A percentile compares a stretch with the other conserved stretches of the same genome.
Evolutionary conservation across 2,888 invertebrate genomes (phyloP).

Genomic region (Xylota segnis): DNA sequence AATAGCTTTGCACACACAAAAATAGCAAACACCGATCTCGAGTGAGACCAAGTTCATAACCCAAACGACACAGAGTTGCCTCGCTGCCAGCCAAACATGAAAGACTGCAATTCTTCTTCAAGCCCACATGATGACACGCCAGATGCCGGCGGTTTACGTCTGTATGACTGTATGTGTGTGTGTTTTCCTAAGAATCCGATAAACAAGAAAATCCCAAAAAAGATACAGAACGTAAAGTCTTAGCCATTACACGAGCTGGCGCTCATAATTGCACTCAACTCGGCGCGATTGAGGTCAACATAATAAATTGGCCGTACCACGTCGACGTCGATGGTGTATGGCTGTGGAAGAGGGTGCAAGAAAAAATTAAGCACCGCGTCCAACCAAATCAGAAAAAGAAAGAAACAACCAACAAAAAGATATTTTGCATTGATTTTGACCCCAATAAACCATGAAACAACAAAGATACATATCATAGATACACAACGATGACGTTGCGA

Average conservation of each 20-base stretch:
- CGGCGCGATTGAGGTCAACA: constrained; percentile 64
- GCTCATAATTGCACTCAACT: constrained; percentile 63
- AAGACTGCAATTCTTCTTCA: constrained; percentile 58
- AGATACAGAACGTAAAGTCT: constrained; percentile 53
- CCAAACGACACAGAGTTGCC: constrained; percentile 41
- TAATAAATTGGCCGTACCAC: constrained; percentile 56
- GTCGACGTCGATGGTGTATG: neutral
- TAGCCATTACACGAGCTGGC: constrained; percentile 37
- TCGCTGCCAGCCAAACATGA: constrained; percentile 18
- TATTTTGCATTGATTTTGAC: constrained; percentile 67
- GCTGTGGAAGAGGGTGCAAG: constrained; percentile 31
- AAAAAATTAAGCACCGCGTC: constrained; percentile 33
- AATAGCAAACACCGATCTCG: constrained; percentile 67
- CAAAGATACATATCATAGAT: constrained; percentile 1
- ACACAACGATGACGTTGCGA: constrained; percentile 26
- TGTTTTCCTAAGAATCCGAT: constrained; percentile 40
- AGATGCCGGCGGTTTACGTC: constrained; percentile 44
- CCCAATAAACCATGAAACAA: constrained; percentile 24
- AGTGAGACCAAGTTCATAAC: constrained; percentile 66
- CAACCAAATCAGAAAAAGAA: constrained; percentile 30
- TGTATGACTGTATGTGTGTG: neutral
- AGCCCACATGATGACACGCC: constrained; percentile 63
- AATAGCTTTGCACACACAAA: constrained; percentile 68
- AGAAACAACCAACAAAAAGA: neutral
- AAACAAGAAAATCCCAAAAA: constrained; percentile 27